These are phyloP conservation scores for Holothuria scabra DNA, from an alignment of 53 echinoderm and acorn worm species.

Conservation along the genomic window DNA sequence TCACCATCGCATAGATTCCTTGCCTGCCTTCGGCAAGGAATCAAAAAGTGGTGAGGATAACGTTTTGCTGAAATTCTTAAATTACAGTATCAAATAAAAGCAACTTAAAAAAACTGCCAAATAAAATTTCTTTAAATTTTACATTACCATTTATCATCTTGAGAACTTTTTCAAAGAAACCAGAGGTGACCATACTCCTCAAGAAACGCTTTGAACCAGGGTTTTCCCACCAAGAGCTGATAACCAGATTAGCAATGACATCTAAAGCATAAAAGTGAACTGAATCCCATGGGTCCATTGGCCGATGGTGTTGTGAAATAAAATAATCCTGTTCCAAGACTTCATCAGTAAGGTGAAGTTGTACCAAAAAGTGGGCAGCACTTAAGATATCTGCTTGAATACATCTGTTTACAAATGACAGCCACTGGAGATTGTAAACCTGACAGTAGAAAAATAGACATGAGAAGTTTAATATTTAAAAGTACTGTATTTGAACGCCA, in stretches of 20 bases:
- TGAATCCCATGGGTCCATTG: slow-evolving; percentile 71
- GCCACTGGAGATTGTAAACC: slow-evolving; percentile 55
- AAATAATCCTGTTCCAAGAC: slow-evolving; percentile 34
- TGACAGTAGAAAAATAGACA: neutral
- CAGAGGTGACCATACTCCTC: slow-evolving; percentile 6
- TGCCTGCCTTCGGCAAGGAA: too few species aligned
- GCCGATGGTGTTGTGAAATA: neutral
- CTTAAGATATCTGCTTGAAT: slow-evolving; percentile 68
- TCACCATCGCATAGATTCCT: too few species aligned
- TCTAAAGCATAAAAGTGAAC: slow-evolving; percentile 77
- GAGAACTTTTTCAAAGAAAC: slow-evolving; percentile 24
- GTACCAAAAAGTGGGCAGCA: slow-evolving; percentile 59
- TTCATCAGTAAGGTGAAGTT: slow-evolving; percentile 50
- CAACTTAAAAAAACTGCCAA: too few species aligned
- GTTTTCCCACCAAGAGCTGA: slow-evolving; percentile 55
- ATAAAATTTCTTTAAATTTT: too few species aligned
- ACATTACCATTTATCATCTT: slow-evolving; percentile 6
- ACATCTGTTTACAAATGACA: slow-evolving; percentile 51
- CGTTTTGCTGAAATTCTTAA: too few species aligned
- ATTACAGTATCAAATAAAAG: too few species aligned
- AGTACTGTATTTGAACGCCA: too few species aligned
- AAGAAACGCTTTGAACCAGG: slow-evolving; percentile 17
- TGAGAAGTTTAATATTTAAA: too few species aligned
- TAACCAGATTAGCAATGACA: slow-evolving; percentile 65
- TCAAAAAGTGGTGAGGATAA: too few species aligned